These are phyloP conservation scores for Lutjanus campechanus DNA, from an alignment of 2,797 vertebrate genomes.

Conservation along the genomic window DNA sequence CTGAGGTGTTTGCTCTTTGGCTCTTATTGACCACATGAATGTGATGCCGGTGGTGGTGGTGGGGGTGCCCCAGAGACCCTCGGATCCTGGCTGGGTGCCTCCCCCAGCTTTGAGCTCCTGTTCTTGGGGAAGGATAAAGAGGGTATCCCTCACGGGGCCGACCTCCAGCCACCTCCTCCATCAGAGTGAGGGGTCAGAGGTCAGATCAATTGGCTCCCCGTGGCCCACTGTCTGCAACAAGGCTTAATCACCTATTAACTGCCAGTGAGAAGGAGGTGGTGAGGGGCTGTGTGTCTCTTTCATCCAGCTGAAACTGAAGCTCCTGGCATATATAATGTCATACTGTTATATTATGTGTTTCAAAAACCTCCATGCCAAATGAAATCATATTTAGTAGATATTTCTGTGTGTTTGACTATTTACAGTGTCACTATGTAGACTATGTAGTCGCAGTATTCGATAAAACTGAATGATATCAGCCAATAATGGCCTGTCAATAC, in stretches of 20 bases:
- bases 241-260: slow-evolving; percentile 97
- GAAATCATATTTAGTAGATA: not conserved
- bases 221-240: slow-evolving; percentile 91
- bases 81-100: slow-evolving; percentile 91
- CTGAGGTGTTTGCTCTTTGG: slow-evolving; percentile 90
- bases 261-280: slow-evolving; percentile 59
- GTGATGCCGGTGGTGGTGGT: slow-evolving; percentile 52
- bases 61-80: slow-evolving; percentile 86
- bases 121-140: slow-evolving; percentile 95
- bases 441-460: not conserved
- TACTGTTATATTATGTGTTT: not conserved
- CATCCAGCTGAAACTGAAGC: slow-evolving; percentile 43
- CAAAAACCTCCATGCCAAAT: not conserved
- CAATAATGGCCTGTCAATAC: not conserved
- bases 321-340: slow-evolving; percentile 16
- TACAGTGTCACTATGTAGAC: not conserved
- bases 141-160: slow-evolving; percentile 98
- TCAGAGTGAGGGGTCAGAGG: slow-evolving; percentile 87
- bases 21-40: slow-evolving; percentile 92
- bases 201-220: slow-evolving; percentile 93
- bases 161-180: slow-evolving; percentile 94
- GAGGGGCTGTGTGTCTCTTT: slow-evolving; percentile 46
- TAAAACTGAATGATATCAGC: not conserved
- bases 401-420: not conserved
- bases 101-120: slow-evolving; percentile 92